Base-by-base conservation (phyloP, 2,888 invertebrate genomes). In the Drosophila longiperda region DNA sequence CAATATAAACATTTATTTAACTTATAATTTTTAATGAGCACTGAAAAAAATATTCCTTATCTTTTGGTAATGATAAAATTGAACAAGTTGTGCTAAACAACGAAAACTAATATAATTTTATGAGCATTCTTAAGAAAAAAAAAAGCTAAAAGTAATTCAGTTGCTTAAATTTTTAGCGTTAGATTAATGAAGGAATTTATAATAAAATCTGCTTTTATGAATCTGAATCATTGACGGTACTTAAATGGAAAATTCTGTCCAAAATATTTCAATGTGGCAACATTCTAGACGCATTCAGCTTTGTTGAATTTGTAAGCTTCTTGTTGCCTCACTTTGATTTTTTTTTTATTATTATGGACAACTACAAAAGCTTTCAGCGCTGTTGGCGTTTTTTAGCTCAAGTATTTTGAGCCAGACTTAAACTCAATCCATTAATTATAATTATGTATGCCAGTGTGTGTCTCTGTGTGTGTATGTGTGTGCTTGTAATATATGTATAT, bases 361-460 rank as follows among this genome's bases (percentile, higher is more conserved):
- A 15, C 34, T 15, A 45, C 29, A 32, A 48, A 40, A 20, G 67
- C 38, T 57, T 29, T 6, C 33, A 23, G n/a, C 40, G 57, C 48
- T 38, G 66, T 26, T 32, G 38, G 48, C 66, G 38, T 33, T 32
- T 50, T 34, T 29, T 34, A 45, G 63, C 40, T 34, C 7, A 58
- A 49, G 29, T 59, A 50, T 61, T 58, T 71, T 40, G 29, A 49
- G 45, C 62, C 55, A 26, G 54, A 59, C 61, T 58, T 74, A 52
- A 65, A 52, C 54, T 60, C 40, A 62, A 52, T 76, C 38, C 62
- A 79, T 75, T 75, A 80, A 79, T 79, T 66, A 66, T 60, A 70
- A 70, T 66, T 52, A 59, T 32, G 15, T 45, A 36, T 40, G 42
- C 3, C 17, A 42, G n/a, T 32, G 20, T 42, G n/a, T 62, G 11